Base-by-base conservation (phyloP, 2,797 vertebrate genomes). In the Allenopithecus nigroviridis region DNA sequence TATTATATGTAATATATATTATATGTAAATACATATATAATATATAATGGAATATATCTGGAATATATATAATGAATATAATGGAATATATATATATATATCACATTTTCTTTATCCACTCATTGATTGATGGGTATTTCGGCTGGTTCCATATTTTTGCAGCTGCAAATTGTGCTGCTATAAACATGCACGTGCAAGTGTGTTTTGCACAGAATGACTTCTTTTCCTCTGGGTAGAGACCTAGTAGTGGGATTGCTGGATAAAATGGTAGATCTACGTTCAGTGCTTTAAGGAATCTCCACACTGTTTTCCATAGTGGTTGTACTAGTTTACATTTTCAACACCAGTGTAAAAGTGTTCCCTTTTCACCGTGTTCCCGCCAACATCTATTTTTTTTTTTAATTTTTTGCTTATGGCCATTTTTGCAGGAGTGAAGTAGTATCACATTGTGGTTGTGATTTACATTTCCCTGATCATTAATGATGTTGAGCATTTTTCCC, bases 291-390 rank as follows among this genome's bases (percentile, higher is more conserved):
- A 19, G 33, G 61, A n/a, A 19, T n/a, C 61, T 68, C 33, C 61
- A 19, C 61, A n/a, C 16, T n/a, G 4, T 68, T 68, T 68, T 68
- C 61, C 30, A 64, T 64, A 64, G 33, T 68, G 61, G 16, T 68
- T 19, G 16, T 68, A 68, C 33, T 68, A 33, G 61, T 17, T 68
- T 68, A n/a, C 33, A 68, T 68, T 68, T 68, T 68, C 33, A 68
- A 16, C 7, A 9, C 33, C 16, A n/a, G 33, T 68, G 33, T 68
- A 68, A n/a, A 68, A 68, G 61, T n/a, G 61, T 19, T n/a, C 33
- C 3, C 33, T 68, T n/a, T n/a, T 19, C 33, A 68, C 61, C 0
- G 4, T 33, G 17, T n/a, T 33, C 61, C 61, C 0, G 0, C 16
- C 61, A 68, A 19, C 8, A 19, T n/a, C 3, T 68, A 8, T 33